Conservation (phyloP, 2,888 invertebrate species). For the Drosophila hawaiiensis region DNA sequence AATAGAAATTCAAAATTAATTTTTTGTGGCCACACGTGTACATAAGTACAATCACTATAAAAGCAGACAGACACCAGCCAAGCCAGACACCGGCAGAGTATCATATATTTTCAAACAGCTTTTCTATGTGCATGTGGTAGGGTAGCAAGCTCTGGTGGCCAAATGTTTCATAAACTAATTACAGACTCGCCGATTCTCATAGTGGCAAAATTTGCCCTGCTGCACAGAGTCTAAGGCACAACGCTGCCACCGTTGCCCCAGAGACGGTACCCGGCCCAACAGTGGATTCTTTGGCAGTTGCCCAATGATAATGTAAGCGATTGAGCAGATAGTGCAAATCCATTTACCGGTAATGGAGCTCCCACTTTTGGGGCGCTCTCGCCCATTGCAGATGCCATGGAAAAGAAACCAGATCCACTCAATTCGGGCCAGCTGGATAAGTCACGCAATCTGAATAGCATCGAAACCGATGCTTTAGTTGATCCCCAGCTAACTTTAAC, state of each 20-base stretch:
- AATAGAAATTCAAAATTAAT: constrained; percentile 43
- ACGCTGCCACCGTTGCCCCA: constrained; percentile 26
- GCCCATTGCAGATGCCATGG: too few relatives aligned
- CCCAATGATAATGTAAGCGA: not conserved
- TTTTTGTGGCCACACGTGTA: constrained; percentile 45
- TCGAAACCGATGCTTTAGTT: not conserved
- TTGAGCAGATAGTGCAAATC: too few relatives aligned
- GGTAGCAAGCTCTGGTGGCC: constrained; percentile 24
- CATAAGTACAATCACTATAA: constrained; percentile 38
- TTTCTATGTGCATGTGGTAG: constrained; percentile 61
- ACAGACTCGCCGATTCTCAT: constrained; percentile 51
- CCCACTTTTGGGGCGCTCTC: not conserved
- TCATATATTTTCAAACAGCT: constrained; percentile 60
- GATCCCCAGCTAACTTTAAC: not conserved
- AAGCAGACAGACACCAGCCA: constrained; percentile 25
- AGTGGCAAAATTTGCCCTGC: constrained; percentile 57
- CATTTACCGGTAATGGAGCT: not conserved
- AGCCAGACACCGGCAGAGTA: constrained; percentile 25
- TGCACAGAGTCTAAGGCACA: constrained; percentile 48
- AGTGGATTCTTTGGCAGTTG: not conserved
- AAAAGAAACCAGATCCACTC: not conserved
- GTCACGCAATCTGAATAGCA: not conserved
- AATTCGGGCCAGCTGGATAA: not conserved
- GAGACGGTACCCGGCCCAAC: constrained; percentile 2
- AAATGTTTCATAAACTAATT: constrained; percentile 53